Evolutionary conservation across 2,888 invertebrate species (phyloP).

Genomic region (Diloba caeruleocephala): DNA sequence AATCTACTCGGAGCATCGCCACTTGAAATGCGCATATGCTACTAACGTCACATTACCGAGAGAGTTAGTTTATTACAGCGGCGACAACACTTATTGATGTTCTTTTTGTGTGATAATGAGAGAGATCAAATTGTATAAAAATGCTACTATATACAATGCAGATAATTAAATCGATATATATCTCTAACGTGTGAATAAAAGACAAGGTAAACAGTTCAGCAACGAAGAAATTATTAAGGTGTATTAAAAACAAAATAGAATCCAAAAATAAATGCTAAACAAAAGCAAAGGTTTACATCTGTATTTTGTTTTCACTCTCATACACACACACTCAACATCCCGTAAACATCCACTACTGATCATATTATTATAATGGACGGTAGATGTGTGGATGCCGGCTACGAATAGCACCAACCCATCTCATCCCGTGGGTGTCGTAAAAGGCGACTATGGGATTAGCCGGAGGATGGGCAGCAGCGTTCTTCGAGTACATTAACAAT

Average conservation of each 20-base stretch:
- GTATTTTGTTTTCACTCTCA: slow-evolving; percentile 33
- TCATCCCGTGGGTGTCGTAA: no score
- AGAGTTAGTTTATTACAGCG: slow-evolving; percentile 60
- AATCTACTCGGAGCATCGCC: slow-evolving; percentile 60
- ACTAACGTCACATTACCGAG: slow-evolving; percentile 59
- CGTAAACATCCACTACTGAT: no score
- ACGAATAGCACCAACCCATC: no score
- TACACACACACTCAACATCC: slow-evolving; percentile 41
- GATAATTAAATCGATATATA: slow-evolving; percentile 28
- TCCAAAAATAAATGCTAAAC: slow-evolving; percentile 19
- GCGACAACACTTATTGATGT: slow-evolving; percentile 59
- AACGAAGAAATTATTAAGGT: slow-evolving; percentile 8
- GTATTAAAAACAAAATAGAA: slow-evolving; percentile 12
- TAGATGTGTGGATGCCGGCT: no score
- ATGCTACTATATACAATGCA: slow-evolving; percentile 30
- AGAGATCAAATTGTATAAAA: slow-evolving; percentile 39
- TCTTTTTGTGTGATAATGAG: slow-evolving; percentile 62
- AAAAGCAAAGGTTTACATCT: slow-evolving; percentile 20
- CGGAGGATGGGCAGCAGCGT: no score
- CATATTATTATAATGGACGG: no score
- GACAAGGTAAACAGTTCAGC: slow-evolving; percentile 9
- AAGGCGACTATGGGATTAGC: no score
- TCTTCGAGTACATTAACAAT: no score
- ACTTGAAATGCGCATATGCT: slow-evolving; percentile 71
- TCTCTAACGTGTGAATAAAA: slow-evolving; percentile 18